A percentile compares a stretch with the other conserved stretches of the same genome.
phyloP scores from a whole-genome alignment of 2,797 vertebrate genomes.

The Oryzias dopingdopingensis region DNA sequence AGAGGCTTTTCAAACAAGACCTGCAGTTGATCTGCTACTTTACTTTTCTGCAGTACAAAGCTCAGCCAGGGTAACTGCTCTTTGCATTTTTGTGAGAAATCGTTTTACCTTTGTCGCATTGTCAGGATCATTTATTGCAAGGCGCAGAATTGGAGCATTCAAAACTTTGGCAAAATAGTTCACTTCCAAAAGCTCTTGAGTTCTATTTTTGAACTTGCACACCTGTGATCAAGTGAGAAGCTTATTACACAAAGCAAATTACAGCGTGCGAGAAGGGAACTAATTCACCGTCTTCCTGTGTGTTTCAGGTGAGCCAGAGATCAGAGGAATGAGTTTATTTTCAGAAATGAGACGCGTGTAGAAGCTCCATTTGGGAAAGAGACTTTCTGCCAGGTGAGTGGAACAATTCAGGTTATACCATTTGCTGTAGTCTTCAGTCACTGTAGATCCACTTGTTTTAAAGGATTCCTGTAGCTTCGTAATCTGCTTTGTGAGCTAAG shows the following conservation, averaged over 20 bases:
- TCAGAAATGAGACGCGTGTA: conserved; percentile 52
- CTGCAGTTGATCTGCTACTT: conserved; percentile 4
- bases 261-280: conserved; percentile 30
- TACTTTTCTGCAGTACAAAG: conserved; percentile 1
- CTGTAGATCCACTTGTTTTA: neutral
- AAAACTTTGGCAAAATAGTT: conserved; percentile 2
- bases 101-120: neutral
- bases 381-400: conserved; percentile 57
- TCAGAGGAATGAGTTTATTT: conserved; percentile 33
- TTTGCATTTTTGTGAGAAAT: neutral
- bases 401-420: neutral
- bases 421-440: neutral
- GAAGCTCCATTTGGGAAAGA: conserved; percentile 46
- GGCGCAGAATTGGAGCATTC: neutral
- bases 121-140: neutral
- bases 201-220: conserved; percentile 37
- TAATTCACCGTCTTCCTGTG: conserved; percentile 43
- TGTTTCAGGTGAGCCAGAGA: conserved; percentile 71
- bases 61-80: conserved; percentile 1
- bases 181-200: conserved; percentile 19
- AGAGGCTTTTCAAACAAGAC: conserved; percentile 24
- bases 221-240: conserved; percentile 57
- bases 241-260: conserved; percentile 40
- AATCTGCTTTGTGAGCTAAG: conserved; percentile 35
- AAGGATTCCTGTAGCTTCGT: conserved; percentile 13